Percentiles rank a stretch among this genome's conserved stretches.
phyloP scores from a whole-genome alignment of 1,140 invertebrate genomes.

The Tenebrio molitor region DNA sequence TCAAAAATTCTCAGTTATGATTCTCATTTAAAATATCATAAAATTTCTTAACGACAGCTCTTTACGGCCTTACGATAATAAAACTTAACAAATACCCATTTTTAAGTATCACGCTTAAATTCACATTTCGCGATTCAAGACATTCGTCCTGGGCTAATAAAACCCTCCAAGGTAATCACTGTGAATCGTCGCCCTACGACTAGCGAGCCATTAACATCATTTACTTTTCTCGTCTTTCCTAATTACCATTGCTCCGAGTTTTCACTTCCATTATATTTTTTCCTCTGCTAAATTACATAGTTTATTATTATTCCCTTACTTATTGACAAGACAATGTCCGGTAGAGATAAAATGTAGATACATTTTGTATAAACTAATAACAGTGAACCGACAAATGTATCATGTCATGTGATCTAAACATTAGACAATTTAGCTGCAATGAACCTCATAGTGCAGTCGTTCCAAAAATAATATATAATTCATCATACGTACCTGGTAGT shows the following conservation, averaged over 20 bases:
- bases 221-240: conserved; percentile 39
- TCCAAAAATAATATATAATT: conserved; percentile 17
- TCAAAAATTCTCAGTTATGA: conserved; percentile 4
- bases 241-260: conserved; percentile 36
- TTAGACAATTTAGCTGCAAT: conserved; percentile 18
- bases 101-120: conserved; percentile 35
- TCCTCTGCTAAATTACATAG: conserved; percentile 4
- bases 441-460: neutral
- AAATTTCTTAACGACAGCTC: conserved; percentile 7
- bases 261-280: conserved; percentile 28
- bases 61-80: conserved; percentile 28
- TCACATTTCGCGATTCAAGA: conserved; percentile 34
- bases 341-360: neutral
- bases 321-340: neutral
- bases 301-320: conserved; percentile 24
- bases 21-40: conserved; percentile 16
- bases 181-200: conserved; percentile 37
- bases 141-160: conserved; percentile 39
- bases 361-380: neutral
- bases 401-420: conserved; percentile 21
- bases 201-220: conserved; percentile 38
- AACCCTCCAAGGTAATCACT: conserved; percentile 36
- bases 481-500: conserved; percentile 22
- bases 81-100: conserved; percentile 36
- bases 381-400: neutral